A percentile compares a stretch with the other conserved stretches of the same genome.
These are phyloP conservation scores for Nasonia longicornis DNA, from an alignment of 1,140 invertebrate species.

Conservation along the genomic window DNA sequence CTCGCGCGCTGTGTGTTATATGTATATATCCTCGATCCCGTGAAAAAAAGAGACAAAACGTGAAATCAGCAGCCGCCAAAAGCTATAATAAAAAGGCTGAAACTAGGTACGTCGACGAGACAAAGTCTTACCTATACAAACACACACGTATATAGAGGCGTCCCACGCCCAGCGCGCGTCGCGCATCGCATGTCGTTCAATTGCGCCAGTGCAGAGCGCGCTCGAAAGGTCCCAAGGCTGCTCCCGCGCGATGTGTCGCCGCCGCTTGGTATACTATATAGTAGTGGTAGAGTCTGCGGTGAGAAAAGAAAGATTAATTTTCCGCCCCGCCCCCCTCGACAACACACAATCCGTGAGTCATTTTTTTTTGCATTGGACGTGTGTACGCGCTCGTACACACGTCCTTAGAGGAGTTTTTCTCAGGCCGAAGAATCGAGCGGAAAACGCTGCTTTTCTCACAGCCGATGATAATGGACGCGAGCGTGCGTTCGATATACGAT, in stretches of 20 bases:
- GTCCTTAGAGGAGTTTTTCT: slow-evolving; percentile 34
- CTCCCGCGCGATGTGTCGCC: slow-evolving; percentile 27
- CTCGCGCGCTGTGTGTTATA: not conserved
- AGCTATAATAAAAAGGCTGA: not conserved
- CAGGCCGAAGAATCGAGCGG: slow-evolving; percentile 10
- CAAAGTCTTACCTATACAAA: not conserved
- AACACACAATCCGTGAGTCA: slow-evolving; percentile 29
- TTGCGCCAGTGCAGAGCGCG: slow-evolving; percentile 17
- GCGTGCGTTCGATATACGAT: no score
- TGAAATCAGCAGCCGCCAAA: no score
- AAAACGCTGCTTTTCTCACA: not conserved
- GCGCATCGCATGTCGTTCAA: slow-evolving; percentile 41
- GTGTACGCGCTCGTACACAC: not conserved
- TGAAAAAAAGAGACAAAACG: not conserved
- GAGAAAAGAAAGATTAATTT: slow-evolving; percentile 46
- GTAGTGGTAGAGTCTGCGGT: not conserved
- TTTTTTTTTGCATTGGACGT: slow-evolving; percentile 31
- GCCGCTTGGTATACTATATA: not conserved
- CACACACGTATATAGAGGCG: not conserved
- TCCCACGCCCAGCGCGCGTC: slow-evolving; percentile 35
- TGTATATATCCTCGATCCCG: not conserved
- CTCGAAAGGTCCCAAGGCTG: slow-evolving; percentile 31
- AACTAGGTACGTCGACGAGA: not conserved
- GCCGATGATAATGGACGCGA: not conserved
- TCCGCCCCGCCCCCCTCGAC: not conserved